Evolutionary conservation across 2,797 vertebrate genomes (phyloP).

Genomic region (Enteromius trimaculatus): DNA sequence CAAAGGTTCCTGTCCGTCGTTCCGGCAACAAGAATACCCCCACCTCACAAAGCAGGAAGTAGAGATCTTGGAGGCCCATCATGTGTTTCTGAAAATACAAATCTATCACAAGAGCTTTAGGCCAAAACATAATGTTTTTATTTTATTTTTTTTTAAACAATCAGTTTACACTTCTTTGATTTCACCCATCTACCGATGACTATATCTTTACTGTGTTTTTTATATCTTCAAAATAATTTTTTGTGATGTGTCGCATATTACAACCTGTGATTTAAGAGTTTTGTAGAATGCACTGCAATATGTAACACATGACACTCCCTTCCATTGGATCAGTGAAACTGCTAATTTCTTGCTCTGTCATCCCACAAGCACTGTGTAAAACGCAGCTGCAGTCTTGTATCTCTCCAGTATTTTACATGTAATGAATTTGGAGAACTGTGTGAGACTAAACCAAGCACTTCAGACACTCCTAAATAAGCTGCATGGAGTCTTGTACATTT

Average conservation of each 20-base stretch:
- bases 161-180: conserved; percentile 33
- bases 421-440: conserved; percentile 60
- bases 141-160: conserved; percentile 39
- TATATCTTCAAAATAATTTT: conserved; percentile 29
- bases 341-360: conserved; percentile 35
- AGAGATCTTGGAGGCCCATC: conserved; percentile 57
- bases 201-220: conserved; percentile 46
- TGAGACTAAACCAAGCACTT: conserved; percentile 54
- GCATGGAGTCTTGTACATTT: conserved; percentile 68
- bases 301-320: conserved; percentile 49
- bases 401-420: conserved; percentile 72
- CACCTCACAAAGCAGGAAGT: conserved; percentile 86
- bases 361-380: conserved; percentile 53
- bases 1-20: conserved; percentile 93
- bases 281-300: conserved; percentile 48
- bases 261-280: conserved; percentile 32
- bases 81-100: conserved; percentile 35
- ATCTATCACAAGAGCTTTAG: conserved; percentile 52
- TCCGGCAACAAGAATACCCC: conserved; percentile 85
- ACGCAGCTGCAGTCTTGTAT: conserved; percentile 60
- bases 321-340: conserved; percentile 42
- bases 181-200: conserved; percentile 15
- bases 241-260: conserved; percentile 50
- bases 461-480: conserved; percentile 54
- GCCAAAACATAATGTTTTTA: conserved; percentile 52